A percentile compares a stretch with the other conserved stretches of the same genome.
Evolutionary conservation across 1,140 invertebrate genomes (phyloP).

Genomic region (Hyles vespertilio): DNA sequence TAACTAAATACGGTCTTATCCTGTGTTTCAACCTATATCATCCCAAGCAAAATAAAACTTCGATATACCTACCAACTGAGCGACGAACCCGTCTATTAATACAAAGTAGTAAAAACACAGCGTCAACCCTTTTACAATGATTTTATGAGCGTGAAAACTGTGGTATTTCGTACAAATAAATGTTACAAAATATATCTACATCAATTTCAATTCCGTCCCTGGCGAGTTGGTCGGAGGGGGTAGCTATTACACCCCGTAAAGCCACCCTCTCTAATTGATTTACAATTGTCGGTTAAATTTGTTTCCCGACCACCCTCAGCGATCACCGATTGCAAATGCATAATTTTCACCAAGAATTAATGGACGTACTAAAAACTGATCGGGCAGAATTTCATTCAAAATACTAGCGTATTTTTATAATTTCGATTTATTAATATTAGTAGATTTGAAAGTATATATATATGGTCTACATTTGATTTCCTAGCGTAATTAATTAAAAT

Average conservation of each 20-base stretch:
- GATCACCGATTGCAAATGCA: slow-evolving; percentile 59
- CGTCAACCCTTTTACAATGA: neutral
- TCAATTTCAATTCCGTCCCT: slow-evolving; percentile 41
- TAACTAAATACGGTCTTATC: too few species aligned
- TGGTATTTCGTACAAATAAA: slow-evolving; percentile 1
- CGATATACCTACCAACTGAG: too few species aligned
- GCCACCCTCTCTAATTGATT: slow-evolving; percentile 72
- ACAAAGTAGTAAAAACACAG: neutral
- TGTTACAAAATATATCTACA: neutral
- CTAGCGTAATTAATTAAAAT: too few species aligned
- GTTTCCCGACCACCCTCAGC: slow-evolving; percentile 64
- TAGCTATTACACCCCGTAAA: slow-evolving; percentile 60
- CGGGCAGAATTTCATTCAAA: too few species aligned
- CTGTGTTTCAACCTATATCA: too few species aligned
- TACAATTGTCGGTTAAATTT: slow-evolving; percentile 75
- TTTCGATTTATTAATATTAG: too few species aligned
- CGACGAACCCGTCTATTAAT: slow-evolving; percentile 1
- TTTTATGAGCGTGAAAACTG: neutral
- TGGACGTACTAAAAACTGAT: too few species aligned
- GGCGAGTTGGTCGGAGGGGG: slow-evolving; percentile 40
- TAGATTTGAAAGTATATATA: too few species aligned
- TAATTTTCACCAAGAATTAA: slow-evolving; percentile 12
- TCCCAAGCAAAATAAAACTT: too few species aligned
- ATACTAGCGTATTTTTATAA: too few species aligned
- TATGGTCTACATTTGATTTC: too few species aligned